These are phyloP conservation scores for Toxotes lorentzi DNA, from an alignment of 2,797 vertebrate species.

Conservation along the genomic window DNA sequence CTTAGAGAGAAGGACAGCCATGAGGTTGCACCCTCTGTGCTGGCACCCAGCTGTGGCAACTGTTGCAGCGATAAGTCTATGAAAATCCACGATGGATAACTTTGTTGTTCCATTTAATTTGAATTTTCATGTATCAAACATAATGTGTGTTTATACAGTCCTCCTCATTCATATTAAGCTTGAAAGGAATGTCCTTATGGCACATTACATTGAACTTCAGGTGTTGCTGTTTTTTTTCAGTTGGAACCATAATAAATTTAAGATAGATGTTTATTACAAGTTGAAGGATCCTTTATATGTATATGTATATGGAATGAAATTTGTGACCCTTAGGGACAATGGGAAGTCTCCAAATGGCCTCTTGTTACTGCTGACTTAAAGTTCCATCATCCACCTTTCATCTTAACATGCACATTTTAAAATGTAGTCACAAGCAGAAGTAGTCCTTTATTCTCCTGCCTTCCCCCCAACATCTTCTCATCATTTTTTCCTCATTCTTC, in stretches of 20 bases:
- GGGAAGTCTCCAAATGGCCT: neutral
- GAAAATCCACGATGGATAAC: conserved; percentile 36
- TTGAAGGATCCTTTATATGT: too few species aligned
- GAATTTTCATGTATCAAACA: conserved; percentile 19
- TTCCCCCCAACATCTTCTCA: neutral
- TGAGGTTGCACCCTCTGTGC: conserved; percentile 59
- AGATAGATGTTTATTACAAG: neutral
- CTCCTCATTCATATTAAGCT: neutral
- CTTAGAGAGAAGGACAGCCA: conserved; percentile 44
- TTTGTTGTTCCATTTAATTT: conserved; percentile 42
- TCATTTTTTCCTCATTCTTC: neutral
- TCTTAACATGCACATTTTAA: neutral
- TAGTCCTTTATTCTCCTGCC: neutral
- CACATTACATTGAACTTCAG: neutral
- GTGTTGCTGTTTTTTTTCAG: neutral
- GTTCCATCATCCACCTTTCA: neutral
- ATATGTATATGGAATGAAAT: too few species aligned
- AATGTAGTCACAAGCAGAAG: neutral
- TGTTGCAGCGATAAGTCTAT: conserved; percentile 29
- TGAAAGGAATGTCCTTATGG: neutral
- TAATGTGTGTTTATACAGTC: neutral
- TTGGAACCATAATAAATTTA: neutral
- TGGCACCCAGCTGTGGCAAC: conserved; percentile 43
- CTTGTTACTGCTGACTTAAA: conserved; percentile 12
- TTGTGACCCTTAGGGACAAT: neutral